These are phyloP conservation scores for Botia kubotai DNA, from an alignment of 2,797 vertebrate genomes.

Conservation along the genomic window DNA sequence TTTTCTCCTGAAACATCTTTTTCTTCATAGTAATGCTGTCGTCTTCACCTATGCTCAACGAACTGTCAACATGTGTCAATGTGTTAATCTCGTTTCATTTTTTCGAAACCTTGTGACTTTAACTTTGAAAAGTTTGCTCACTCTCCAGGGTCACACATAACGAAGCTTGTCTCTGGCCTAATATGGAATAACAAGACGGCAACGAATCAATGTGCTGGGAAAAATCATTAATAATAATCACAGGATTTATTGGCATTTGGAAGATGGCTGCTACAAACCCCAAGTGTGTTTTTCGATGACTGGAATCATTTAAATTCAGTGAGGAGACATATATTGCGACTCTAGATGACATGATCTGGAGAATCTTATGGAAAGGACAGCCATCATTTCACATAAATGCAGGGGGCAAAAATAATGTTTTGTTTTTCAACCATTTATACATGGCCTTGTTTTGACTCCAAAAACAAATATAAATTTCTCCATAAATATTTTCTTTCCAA, in stretches of 20 bases:
- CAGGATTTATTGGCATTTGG: constrained; percentile 75
- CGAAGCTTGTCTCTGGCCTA: constrained; percentile 50
- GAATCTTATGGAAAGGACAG: background rate
- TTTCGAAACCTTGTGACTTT: constrained; percentile 41
- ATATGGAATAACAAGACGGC: constrained; percentile 65
- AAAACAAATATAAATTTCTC: no score
- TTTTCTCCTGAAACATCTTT: constrained; percentile 6
- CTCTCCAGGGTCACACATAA: constrained; percentile 37
- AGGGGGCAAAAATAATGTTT: no score
- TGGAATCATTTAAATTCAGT: constrained; percentile 46
- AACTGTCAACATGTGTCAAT: constrained; percentile 36
- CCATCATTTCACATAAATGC: background rate
- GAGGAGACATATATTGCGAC: constrained; percentile 70
- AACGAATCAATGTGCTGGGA: constrained; percentile 68
- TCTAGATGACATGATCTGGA: constrained; percentile 38
- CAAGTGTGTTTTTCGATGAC: constrained; percentile 57
- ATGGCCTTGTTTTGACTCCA: no score
- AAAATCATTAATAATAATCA: constrained; percentile 82
- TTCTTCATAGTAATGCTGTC: background rate
- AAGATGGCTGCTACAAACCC: constrained; percentile 67
- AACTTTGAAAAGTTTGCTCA: constrained; percentile 46
- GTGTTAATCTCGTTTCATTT: constrained; percentile 22
- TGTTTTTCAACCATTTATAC: no score
- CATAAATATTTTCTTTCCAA: no score
- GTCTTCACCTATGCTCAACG: background rate